Conservation (phyloP, 2,113 vertebrate genomes). For the Cariama cristata region DNA sequence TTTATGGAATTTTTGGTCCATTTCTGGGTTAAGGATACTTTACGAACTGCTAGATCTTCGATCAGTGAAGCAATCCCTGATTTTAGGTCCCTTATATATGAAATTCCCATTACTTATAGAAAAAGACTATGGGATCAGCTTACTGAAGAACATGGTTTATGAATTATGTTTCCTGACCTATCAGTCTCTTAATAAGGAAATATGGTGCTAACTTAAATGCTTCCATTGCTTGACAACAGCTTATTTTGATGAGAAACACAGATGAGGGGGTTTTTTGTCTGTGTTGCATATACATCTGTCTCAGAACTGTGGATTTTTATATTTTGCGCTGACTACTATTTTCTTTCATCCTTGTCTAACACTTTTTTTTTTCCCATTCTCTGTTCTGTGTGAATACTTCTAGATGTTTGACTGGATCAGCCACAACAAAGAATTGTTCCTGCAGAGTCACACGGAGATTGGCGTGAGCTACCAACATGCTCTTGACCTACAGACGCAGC, state of each 20-base stretch:
- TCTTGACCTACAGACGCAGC: slow-evolving; percentile 95
- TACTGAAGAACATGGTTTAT: neutral
- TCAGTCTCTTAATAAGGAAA: neutral
- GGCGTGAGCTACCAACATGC: slow-evolving; percentile 95
- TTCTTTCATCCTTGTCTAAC: neutral
- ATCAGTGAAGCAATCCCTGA: neutral
- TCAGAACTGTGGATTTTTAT: neutral
- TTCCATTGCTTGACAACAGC: neutral
- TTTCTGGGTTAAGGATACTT: neutral
- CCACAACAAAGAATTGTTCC: slow-evolving; percentile 98
- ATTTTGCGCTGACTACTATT: neutral
- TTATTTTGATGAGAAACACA: neutral
- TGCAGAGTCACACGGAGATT: slow-evolving; percentile 97
- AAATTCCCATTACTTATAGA: neutral
- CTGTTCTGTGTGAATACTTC: neutral
- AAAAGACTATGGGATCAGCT: neutral
- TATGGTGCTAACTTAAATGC: neutral
- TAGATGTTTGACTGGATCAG: slow-evolving; percentile 99
- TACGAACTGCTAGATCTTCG: neutral
- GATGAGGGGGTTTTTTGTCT: neutral
- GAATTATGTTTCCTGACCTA: neutral
- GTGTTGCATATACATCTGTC: neutral
- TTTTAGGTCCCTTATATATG: neutral
- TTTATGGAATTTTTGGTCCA: neutral
- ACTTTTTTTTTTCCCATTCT: neutral